These are phyloP conservation scores for Stomatorhinus walkeri DNA, from an alignment of 2,797 vertebrate species.

Conservation along the genomic window DNA sequence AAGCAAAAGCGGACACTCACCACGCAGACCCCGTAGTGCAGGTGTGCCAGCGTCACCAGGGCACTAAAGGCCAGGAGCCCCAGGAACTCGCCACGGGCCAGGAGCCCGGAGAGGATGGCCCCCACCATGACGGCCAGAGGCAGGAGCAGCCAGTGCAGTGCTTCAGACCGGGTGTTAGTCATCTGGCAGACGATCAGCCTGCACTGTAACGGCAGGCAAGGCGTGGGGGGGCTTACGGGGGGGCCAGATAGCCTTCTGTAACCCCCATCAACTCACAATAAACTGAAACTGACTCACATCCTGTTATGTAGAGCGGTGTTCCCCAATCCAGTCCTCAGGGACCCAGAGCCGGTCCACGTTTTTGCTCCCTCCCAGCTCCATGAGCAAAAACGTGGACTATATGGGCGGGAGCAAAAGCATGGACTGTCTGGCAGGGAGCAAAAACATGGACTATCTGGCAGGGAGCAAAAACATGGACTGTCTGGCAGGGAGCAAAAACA, in stretches of 20 bases:
- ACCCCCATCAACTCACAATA: neutral
- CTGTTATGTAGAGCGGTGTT: neutral
- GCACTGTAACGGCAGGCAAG: conserved; percentile 26
- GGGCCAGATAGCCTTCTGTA: neutral
- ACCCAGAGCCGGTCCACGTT: neutral
- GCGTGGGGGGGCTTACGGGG: neutral
- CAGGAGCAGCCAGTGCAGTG: conserved; percentile 41
- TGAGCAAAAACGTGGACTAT: neutral
- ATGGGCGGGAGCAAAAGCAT: neutral
- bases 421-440: neutral
- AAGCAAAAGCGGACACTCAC: conserved; percentile 28
- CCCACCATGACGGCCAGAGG: conserved; percentile 38
- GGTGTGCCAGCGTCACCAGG: conserved; percentile 36
- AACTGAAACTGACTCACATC: neutral
- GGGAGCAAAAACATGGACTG: no score
- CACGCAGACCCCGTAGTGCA: conserved; percentile 46
- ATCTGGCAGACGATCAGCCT: conserved; percentile 48
- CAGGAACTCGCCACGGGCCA: conserved; percentile 21
- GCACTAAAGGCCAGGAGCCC: neutral
- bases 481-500: no score
- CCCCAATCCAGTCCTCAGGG: neutral
- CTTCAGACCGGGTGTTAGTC: conserved; percentile 40
- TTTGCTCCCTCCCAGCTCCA: neutral
- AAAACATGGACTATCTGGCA: no score
- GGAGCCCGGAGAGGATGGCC: neutral